Evolutionary conservation across 2,797 vertebrate species (phyloP), one percentile per base, ranked within the genome.

Genomic region (Eulemur rubriventer): DNA sequence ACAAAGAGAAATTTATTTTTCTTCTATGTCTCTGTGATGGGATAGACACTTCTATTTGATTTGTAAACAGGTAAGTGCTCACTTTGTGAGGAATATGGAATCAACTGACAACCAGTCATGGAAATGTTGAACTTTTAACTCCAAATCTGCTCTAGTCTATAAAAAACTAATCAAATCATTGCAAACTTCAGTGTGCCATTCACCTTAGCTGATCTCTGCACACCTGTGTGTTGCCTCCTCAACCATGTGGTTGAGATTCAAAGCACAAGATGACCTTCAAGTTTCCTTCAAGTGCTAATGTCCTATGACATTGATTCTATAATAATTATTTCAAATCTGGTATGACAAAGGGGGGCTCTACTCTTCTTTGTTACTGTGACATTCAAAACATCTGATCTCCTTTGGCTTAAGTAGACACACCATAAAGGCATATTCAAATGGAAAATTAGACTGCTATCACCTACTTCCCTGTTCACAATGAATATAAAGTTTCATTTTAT

Each of bases 401-500:
- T 48, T 69, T 83, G 14, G 52, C 80, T 82, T 75, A 70, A 88
- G 89, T 30, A 95, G 52, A 86, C 22, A 88, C 24, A 76, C 0
- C 5, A 46, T 35, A 90, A 79, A 22, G 35, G 30, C 17, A 30
- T 33, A 61, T 61, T 18, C 3, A 90, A 80, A 35, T 46, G 86
- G 3, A 38, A 43, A 63, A 80, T 43, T 2, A 33, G 17, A 55
- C 28, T 82, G 20, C 24, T 52, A 43, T 59, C 90, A 43, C 0
- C 1, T 87, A 35, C 2, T 30, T 59, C 35, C 1, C 28, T 55
- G 59, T 50, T 96, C 76, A 91, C n/a, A 22, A n/a, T 28, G 33
- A 50, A 80, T 86, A 90, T 43, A 75, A 75, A 75, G 79, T 91
- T 83, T 78, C 20, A 16, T 82, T 96, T 82, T 48, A 79, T 48